Conservation (phyloP, 2,888 invertebrate genomes). For the Drosophila prolongata region DNA sequence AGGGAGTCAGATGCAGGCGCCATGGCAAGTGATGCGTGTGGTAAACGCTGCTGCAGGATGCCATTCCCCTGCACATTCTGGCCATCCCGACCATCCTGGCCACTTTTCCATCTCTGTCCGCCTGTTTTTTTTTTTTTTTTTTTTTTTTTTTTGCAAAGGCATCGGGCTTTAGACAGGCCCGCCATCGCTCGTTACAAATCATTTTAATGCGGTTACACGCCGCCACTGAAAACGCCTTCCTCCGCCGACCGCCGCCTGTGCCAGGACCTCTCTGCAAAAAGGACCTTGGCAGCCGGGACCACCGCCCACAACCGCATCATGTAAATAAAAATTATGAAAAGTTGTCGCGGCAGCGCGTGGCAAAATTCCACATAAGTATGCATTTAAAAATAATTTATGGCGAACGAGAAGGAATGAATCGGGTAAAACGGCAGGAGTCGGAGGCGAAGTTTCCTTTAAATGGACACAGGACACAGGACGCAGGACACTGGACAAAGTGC, state of each 20-base stretch:
- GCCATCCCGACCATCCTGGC: constrained; percentile 1
- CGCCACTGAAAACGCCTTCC: not conserved
- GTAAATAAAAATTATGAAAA: constrained; percentile 64
- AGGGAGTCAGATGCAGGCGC: constrained; percentile 5
- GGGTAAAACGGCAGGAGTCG: no score
- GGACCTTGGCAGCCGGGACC: not conserved
- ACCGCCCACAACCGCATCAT: constrained; percentile 42
- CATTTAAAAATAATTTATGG: constrained; percentile 67
- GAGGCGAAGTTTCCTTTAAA: constrained; percentile 42
- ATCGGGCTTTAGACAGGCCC: constrained; percentile 23
- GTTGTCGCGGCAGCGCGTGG: constrained; percentile 58
- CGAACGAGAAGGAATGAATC: constrained; percentile 31
- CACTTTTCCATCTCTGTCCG: constrained; percentile 26
- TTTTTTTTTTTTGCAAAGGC: constrained; percentile 7
- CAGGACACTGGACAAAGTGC: constrained; percentile 57
- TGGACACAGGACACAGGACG: constrained; percentile 41
- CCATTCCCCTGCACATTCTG: not conserved
- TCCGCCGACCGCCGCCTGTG: no score
- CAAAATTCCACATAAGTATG: constrained; percentile 66
- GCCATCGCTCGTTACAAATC: constrained; percentile 37
- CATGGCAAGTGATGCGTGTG: constrained; percentile 34
- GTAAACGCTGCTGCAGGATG: constrained; percentile 20
- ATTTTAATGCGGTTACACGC: constrained; percentile 48
- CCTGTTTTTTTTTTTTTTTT: constrained; percentile 5
- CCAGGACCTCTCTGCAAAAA: not conserved